Evolutionary conservation across 2,888 invertebrate genomes (phyloP).

Genomic region (Keiferia lycopersicella): DNA sequence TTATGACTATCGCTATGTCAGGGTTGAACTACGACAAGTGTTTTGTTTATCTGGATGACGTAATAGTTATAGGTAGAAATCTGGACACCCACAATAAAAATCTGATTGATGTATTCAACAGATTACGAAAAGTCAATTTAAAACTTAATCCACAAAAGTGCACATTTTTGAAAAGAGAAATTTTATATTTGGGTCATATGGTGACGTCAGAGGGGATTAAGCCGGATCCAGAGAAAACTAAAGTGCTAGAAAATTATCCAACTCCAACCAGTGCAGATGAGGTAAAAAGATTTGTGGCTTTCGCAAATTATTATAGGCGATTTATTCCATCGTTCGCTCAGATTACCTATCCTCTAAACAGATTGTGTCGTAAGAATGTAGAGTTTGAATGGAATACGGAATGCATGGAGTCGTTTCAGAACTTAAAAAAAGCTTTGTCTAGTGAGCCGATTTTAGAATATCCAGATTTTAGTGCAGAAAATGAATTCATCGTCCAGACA

Average conservation of each 20-base stretch:
- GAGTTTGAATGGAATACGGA: conserved; percentile 2
- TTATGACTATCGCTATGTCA: conserved; percentile 17
- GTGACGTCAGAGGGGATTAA: background rate
- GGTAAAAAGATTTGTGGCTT: background rate
- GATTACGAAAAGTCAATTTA: conserved; percentile 5
- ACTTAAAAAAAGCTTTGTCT: background rate
- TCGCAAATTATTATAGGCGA: background rate
- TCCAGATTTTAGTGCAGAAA: conserved; percentile 3
- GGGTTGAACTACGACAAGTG: conserved; percentile 3
- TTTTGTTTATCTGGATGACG: conserved; percentile 11
- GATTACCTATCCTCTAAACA: background rate
- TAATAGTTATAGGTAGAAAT: conserved; percentile 1
- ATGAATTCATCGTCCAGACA: conserved; percentile 11
- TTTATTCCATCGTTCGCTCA: background rate
- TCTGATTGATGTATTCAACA: conserved; percentile 6
- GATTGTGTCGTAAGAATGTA: background rate
- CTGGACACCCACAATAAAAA: conserved; percentile 11
- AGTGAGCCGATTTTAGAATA: conserved; percentile 2
- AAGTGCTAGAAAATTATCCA: background rate
- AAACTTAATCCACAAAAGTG: conserved; percentile 9
- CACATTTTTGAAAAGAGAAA: conserved; percentile 9
- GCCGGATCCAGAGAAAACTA: conserved; percentile 5
- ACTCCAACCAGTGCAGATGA: conserved; percentile 6
- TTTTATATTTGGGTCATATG: conserved; percentile 15
- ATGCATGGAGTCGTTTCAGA: background rate